Evolutionary conservation across 2,797 vertebrate genomes (phyloP), one percentile per base, ranked within the genome.

Genomic region (Clarias fuscus): DNA sequence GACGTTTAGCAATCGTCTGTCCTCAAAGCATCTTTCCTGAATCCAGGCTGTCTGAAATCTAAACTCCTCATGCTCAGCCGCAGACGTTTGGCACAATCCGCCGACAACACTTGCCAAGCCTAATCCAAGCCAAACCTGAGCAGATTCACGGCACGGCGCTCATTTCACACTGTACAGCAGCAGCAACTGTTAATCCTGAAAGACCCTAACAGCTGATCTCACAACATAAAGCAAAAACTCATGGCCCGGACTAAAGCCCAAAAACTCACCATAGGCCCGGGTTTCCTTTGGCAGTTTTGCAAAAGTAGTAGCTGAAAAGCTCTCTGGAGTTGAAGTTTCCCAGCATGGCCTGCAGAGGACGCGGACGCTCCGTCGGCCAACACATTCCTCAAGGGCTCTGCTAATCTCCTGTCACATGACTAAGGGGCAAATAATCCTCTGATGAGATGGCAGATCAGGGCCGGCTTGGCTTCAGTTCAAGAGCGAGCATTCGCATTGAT

Each of bases 221-320:
- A 30, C 18, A 70, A 80, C 43, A 37, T n/a, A 48, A 65, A 43
- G 30, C 65, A 62, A 22, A 79, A 62, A 65, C 72, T 7, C 15
- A 62, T 8, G 24, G 30, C 72, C 62, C 5, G 22, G 59, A 37
- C 17, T 37, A 83, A 80, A 68, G 15, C 40, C 33, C 48, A 58
- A 48, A 58, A 6, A 95, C 95, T 96, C 94, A 96, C 95, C 95
- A 96, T 90, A 96, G 91, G 71, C 92, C 94, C 1, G 94, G 95
- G 92, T 96, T 96, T 83, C 95, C 95, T 89, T 96, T 95, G 87
- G 95, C 94, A 14, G 95, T 95, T 90, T 95, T 94, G 87, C 95
- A 96, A 93, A 95, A 96, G 91, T 95, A 96, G 84, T 95, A 93
- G 92, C 95, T 95, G 89, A 96, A 95, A 89, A 96, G 95, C 80